Base-by-base conservation (phyloP, 1,140 invertebrate species). In the Drosophila persimilis region DNA sequence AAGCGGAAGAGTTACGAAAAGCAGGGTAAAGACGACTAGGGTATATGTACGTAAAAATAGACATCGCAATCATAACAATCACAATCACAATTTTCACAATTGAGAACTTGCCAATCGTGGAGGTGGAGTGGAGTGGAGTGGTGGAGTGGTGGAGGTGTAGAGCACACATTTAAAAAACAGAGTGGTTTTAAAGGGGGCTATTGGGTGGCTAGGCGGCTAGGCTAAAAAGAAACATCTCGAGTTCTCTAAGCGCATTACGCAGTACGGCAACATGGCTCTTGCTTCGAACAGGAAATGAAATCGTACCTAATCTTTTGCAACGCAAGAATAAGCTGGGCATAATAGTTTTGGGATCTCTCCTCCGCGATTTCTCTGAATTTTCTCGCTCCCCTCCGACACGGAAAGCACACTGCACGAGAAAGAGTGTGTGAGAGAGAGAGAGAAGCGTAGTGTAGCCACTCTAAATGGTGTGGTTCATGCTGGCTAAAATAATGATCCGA, bases 51-150 rank as follows among this genome's bases (percentile, higher is more conserved):
- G 29, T 55, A 74, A 58, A 75, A 65, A 31, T 54, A 43, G 20
- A 67, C 56, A 71, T 26, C 24, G 24, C 5, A 5, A 51, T 59
- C 52, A 77, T 65, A 51, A 80, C 69, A 80, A 41, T 75, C 73
- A 66, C 39, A 73, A 55, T 62, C 52, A 73, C 56, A 22, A 65
- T 59, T 70, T 35, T 67, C 73, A 75, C 83, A 86, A 81, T 86
- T 86, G 81, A 86, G 77, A 86, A 86, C 81, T 86, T 86, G 81
- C 77, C 81, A 85, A 85, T 85, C 61, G 77, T 75, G 79, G 58
- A 66, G 57, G 63, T 70, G 66, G 24, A 26, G 24, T 26, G 24
- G 24, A 26, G 46, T 53, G 58, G 26, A 35, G 31, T 35, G 31
- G 31, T 9, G 31, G 11, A 39, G 35, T 39, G 35, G 35, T 13